These are phyloP conservation scores for Luperina testacea DNA, from an alignment of 2,888 invertebrate genomes.

Conservation along the genomic window DNA sequence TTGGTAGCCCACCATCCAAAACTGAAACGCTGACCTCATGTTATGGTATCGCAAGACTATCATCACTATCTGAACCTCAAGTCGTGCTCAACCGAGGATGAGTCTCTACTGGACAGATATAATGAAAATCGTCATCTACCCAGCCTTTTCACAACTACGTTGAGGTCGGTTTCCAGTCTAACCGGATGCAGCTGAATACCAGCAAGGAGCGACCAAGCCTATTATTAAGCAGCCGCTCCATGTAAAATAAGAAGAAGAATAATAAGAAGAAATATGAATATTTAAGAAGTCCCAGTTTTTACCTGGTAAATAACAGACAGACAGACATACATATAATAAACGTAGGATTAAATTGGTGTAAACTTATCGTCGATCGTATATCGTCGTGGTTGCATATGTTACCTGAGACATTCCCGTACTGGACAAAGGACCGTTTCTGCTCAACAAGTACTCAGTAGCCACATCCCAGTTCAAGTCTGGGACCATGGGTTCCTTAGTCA, in stretches of 20 bases:
- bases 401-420: constrained; percentile 92
- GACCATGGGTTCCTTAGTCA: constrained; percentile 87
- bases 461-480: constrained; percentile 91
- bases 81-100: neutral
- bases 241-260: neutral
- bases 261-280: too few species aligned
- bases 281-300: too few species aligned
- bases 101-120: neutral
- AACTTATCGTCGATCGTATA: neutral
- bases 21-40: neutral
- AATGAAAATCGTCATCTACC: neutral
- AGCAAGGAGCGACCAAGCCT: neutral
- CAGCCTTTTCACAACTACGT: neutral
- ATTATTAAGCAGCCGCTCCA: neutral
- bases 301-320: neutral
- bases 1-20: neutral
- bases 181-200: neutral
- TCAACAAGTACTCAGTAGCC: constrained; percentile 91
- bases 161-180: neutral
- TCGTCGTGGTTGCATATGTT: constrained; percentile 6
- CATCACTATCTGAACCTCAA: neutral
- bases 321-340: neutral
- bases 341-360: neutral
- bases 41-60: too few species aligned
- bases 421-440: constrained; percentile 91